These are phyloP conservation scores for Phymastichus coffea DNA, from an alignment of 1,140 invertebrate species.

Conservation along the genomic window DNA sequence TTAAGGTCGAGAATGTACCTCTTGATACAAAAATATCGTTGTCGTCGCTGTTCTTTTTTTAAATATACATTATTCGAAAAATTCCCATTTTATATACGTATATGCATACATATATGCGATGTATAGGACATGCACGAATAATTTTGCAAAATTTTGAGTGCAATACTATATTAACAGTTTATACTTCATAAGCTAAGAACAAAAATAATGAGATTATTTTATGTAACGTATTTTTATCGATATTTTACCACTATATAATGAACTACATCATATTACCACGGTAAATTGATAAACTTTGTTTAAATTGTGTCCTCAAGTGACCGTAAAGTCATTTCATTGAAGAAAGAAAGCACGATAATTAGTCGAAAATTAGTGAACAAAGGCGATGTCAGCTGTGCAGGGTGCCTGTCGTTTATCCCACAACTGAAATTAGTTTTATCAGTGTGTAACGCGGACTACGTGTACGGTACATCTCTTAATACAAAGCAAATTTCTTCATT, in stretches of 20 bases:
- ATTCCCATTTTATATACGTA: conserved; percentile 18
- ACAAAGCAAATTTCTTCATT: too few relatives aligned
- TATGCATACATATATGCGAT: not conserved
- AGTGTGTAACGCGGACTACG: not conserved
- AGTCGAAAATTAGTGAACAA: not conserved
- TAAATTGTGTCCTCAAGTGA: conserved; percentile 1
- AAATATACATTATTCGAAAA: conserved; percentile 7
- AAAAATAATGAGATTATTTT: conserved; percentile 25
- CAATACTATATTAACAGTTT: conserved; percentile 16
- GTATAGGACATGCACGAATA: conserved; percentile 7
- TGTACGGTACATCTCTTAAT: too few relatives aligned
- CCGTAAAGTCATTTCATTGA: not conserved
- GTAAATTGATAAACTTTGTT: conserved; percentile 3
- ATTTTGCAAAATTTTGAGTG: conserved; percentile 21
- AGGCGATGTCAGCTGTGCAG: not conserved
- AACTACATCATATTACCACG: conserved; percentile 10
- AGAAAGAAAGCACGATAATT: not conserved
- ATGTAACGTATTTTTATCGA: conserved; percentile 17
- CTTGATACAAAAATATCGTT: not conserved
- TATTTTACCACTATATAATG: conserved; percentile 14
- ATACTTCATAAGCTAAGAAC: conserved; percentile 24
- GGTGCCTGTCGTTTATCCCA: not conserved
- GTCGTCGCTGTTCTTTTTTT: conserved; percentile 1
- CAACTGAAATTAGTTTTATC: not conserved
- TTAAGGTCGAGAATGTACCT: not conserved